Evolutionary conservation across 1,140 invertebrate species (phyloP).

Genomic region (Bombus impatiens): DNA sequence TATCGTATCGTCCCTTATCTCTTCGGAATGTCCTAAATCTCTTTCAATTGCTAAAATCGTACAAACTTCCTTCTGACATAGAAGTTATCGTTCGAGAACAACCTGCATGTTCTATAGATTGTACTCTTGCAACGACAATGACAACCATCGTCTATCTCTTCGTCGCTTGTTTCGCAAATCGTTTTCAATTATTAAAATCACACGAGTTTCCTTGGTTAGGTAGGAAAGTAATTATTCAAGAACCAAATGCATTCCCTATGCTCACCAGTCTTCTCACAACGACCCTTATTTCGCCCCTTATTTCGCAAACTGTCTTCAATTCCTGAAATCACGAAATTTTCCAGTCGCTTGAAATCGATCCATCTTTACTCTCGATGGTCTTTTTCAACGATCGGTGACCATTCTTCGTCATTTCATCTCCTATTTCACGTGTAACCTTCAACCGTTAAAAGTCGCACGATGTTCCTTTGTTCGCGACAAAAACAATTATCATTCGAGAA

Average conservation of each 20-base stretch:
- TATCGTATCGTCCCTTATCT: background rate
- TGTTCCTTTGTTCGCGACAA: background rate
- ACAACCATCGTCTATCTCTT: background rate
- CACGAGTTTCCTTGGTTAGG: background rate
- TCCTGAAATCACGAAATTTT: no score
- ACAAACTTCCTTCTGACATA: background rate
- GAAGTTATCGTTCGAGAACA: background rate
- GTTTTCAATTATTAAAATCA: background rate
- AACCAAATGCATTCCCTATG: background rate
- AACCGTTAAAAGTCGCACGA: no score
- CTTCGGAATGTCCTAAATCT: no score
- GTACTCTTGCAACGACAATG: no score
- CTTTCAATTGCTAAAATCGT: background rate
- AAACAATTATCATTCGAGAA: background rate
- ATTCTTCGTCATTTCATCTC: no score
- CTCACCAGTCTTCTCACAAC: no score
- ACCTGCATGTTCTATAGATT: background rate
- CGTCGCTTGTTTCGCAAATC: no score
- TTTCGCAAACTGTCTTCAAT: no score
- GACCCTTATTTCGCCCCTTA: background rate
- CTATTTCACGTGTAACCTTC: no score
- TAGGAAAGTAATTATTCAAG: background rate
- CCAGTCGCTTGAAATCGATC: no score
- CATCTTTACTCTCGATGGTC: no score
- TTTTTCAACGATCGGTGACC: no score